Evolutionary conservation across 2,888 invertebrate genomes (phyloP).

Genomic region (Nomada fucata): DNA sequence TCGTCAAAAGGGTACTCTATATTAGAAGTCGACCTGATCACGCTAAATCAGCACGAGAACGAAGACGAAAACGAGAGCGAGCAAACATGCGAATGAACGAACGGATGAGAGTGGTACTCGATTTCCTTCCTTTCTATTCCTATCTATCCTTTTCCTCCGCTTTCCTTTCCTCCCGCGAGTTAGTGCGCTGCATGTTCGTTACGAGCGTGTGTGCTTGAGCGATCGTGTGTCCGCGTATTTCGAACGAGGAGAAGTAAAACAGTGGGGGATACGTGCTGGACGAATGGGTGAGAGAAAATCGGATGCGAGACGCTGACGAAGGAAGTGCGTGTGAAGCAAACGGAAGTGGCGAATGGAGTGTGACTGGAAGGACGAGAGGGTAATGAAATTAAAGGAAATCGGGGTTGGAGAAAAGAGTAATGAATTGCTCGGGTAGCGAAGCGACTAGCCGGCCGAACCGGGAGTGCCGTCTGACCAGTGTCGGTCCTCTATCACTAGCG

Average conservation of each 20-base stretch:
- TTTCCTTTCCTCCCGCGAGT: background rate
- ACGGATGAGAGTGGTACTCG: background rate
- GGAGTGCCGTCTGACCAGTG: slow-evolving; percentile 51
- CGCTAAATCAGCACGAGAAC: slow-evolving; percentile 44
- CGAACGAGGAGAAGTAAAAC: too few species aligned
- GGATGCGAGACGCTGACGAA: background rate
- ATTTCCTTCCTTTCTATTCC: background rate
- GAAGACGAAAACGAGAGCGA: slow-evolving; percentile 9
- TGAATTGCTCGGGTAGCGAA: background rate
- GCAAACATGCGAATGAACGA: background rate
- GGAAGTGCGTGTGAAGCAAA: background rate
- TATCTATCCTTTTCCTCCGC: background rate
- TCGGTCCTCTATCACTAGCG: slow-evolving; percentile 46
- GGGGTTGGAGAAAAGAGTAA: background rate
- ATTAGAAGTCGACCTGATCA: slow-evolving; percentile 53
- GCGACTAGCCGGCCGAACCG: slow-evolving; percentile 14
- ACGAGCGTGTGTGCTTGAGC: background rate
- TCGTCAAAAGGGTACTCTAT: slow-evolving; percentile 81
- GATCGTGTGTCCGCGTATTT: too few species aligned
- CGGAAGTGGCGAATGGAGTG: background rate
- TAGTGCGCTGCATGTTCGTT: background rate
- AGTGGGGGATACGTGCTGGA: background rate
- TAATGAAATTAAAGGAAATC: background rate
- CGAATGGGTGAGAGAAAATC: background rate
- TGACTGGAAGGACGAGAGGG: background rate